Conservation (phyloP, 2,797 vertebrate genomes). For the Gouania willdenowi region DNA sequence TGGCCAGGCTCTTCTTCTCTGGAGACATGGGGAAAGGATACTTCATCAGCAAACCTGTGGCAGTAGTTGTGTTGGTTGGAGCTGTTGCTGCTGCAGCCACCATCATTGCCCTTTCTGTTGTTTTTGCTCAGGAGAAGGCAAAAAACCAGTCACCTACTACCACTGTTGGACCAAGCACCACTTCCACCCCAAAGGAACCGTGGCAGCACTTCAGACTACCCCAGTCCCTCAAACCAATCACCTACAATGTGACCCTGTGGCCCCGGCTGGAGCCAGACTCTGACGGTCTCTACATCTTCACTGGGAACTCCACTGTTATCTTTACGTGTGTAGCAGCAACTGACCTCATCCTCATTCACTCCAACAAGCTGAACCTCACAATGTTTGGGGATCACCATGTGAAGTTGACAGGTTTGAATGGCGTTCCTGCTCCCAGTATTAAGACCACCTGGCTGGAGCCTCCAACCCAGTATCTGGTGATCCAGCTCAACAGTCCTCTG, state of each 20-base stretch:
- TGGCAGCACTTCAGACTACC: constrained; percentile 68
- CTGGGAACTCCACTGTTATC: constrained; percentile 38
- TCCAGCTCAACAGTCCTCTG: constrained; percentile 63
- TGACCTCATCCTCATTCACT: constrained; percentile 82
- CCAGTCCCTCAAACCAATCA: constrained; percentile 32
- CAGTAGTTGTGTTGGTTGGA: constrained; percentile 52
- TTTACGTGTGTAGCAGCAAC: constrained; percentile 56
- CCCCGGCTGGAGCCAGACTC: constrained; percentile 39
- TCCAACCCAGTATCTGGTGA: constrained; percentile 82
- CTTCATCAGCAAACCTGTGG: constrained; percentile 81
- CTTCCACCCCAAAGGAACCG: constrained; percentile 59
- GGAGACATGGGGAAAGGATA: constrained; percentile 83
- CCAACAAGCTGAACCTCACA: constrained; percentile 84
- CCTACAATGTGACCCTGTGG: constrained; percentile 57
- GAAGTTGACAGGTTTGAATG: constrained; percentile 1
- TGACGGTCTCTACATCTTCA: constrained; percentile 50
- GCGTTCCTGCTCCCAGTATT: constrained; percentile 34
- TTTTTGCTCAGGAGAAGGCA: constrained; percentile 81
- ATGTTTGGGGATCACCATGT: background rate
- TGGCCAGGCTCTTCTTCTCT: constrained; percentile 12
- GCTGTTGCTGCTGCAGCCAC: constrained; percentile 66
- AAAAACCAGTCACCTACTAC: constrained; percentile 30
- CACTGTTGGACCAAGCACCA: constrained; percentile 14
- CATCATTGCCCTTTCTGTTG: constrained; percentile 83
- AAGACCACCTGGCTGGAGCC: constrained; percentile 39